Conservation (phyloP, 1,140 invertebrate species). For the Liolophura sinensis region DNA sequence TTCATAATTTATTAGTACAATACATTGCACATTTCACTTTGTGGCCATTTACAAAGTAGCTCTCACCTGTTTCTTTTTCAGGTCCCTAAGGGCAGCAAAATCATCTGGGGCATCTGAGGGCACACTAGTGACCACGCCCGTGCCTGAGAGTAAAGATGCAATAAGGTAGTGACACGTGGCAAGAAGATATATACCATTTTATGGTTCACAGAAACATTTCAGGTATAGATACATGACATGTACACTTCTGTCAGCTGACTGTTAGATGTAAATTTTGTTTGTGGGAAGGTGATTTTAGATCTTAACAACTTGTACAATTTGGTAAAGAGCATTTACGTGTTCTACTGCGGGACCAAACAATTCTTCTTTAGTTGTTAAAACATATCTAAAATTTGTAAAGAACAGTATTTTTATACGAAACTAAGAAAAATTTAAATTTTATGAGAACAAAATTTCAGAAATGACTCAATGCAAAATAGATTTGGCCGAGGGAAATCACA, state of each 20-base stretch:
- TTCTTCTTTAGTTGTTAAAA: too few relatives aligned
- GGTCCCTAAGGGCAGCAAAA: constrained; percentile 90
- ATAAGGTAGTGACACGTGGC: not conserved
- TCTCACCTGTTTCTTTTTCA: constrained; percentile 84
- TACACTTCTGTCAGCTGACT: too few relatives aligned
- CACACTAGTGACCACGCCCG: constrained; percentile 97
- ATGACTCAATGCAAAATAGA: not conserved
- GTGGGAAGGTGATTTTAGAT: not conserved
- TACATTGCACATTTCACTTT: too few relatives aligned
- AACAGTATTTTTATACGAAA: too few relatives aligned
- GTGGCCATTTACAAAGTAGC: too few relatives aligned
- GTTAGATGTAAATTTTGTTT: not conserved
- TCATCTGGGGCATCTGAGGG: constrained; percentile 99
- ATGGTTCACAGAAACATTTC: too few relatives aligned
- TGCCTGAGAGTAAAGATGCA: constrained; percentile 62
- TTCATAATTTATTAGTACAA: too few relatives aligned
- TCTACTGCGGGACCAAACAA: not conserved
- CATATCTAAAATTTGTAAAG: too few relatives aligned
- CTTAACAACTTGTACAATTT: not conserved
- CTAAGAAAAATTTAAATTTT: too few relatives aligned
- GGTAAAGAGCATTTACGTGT: not conserved
- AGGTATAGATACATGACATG: too few relatives aligned
- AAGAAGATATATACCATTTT: too few relatives aligned
- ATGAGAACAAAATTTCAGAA: too few relatives aligned
- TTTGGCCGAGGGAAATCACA: not conserved